Base-by-base conservation (phyloP, 2,888 invertebrate genomes). In the Apodemia hepburni region DNA sequence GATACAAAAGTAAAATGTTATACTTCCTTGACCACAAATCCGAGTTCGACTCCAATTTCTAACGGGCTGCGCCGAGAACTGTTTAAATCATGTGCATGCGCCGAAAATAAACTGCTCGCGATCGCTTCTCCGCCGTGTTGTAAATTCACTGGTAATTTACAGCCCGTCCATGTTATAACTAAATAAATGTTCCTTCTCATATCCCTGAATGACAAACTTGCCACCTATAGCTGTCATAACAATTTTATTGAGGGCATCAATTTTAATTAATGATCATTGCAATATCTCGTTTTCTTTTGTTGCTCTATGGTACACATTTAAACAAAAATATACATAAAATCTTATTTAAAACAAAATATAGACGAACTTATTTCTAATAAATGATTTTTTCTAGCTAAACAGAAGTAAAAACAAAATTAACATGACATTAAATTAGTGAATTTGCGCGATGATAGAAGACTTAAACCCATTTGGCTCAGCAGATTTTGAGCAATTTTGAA, bases 91-190 rank as follows among this genome's bases (percentile, higher is more conserved):
- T 84, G 81, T 84, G 81, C 81, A 69, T 73, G 78, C 76, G 78
- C 87, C 82, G 71, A 85, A 91, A 91, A 91, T 91, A 91, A 82
- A 84, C 84, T 75, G 80, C 81, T 73, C 78, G 75, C 76, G 86
- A 85, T 84, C 85, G 82, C 82, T 85, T 76, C 85, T 80, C 80
- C 78, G 80, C 74, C 75, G 74, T 79, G 82, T 80, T 83, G 87
- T 89, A 90, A 88, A 91, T 92, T 88, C 81, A 81, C 82, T 80
- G 86, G 85, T 92, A 92, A 92, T 92, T 91, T 92, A 92, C 90
- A 81, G 87, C 88, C 84, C 84, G 83, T 82, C 83, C 78, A 79
- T 84, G 84, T 84, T 87, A 88, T 89, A 88, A 87, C 88, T 89
- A 90, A 88, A 89, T 88, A 90, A 87, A 90, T 89, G 87, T 84